Evolutionary conservation across 2,888 invertebrate species (phyloP).

Genomic region (Cabera pusaria): DNA sequence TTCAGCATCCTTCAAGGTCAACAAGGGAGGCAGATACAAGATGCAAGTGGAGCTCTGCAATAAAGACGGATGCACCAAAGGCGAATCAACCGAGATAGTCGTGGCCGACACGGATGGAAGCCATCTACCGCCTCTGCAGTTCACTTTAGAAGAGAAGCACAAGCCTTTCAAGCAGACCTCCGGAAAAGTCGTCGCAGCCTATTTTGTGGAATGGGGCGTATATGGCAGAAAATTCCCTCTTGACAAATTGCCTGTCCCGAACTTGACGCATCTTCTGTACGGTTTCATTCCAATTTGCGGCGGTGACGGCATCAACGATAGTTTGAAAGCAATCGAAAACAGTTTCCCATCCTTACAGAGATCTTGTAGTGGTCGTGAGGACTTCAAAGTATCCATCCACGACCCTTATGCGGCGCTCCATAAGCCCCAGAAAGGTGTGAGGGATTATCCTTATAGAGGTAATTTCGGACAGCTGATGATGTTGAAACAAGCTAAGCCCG

Average conservation of each 20-base stretch:
- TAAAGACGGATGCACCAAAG: slow-evolving; percentile 65
- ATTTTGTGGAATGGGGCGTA: slow-evolving; percentile 79
- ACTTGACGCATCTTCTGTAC: slow-evolving; percentile 72
- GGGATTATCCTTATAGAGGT: slow-evolving; percentile 79
- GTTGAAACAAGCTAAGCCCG: slow-evolving; percentile 74
- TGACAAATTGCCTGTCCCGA: slow-evolving; percentile 69
- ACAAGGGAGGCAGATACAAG: slow-evolving; percentile 72
- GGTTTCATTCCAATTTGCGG: no score
- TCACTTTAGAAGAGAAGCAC: slow-evolving; percentile 65
- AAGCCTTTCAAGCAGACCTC: slow-evolving; percentile 76
- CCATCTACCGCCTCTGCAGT: slow-evolving; percentile 70
- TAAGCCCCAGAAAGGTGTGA: slow-evolving; percentile 74
- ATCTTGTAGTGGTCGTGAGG: slow-evolving; percentile 75
- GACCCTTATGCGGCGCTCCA: slow-evolving; percentile 79
- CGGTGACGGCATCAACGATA: slow-evolving; percentile 79
- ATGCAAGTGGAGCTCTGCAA: slow-evolving; percentile 75
- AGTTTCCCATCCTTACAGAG: slow-evolving; percentile 77
- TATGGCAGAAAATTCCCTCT: slow-evolving; percentile 76
- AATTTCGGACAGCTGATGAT: no score
- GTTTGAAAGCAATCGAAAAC: slow-evolving; percentile 77
- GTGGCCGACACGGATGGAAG: slow-evolving; percentile 79
- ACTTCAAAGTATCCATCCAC: slow-evolving; percentile 75
- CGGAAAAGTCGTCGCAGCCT: slow-evolving; percentile 73
- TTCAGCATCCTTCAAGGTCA: slow-evolving; percentile 70
- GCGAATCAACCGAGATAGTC: slow-evolving; percentile 69